Evolutionary conservation across 2,797 vertebrate species (phyloP), one percentile per base, ranked within the genome.

Genomic region (Nyctibius grandis): DNA sequence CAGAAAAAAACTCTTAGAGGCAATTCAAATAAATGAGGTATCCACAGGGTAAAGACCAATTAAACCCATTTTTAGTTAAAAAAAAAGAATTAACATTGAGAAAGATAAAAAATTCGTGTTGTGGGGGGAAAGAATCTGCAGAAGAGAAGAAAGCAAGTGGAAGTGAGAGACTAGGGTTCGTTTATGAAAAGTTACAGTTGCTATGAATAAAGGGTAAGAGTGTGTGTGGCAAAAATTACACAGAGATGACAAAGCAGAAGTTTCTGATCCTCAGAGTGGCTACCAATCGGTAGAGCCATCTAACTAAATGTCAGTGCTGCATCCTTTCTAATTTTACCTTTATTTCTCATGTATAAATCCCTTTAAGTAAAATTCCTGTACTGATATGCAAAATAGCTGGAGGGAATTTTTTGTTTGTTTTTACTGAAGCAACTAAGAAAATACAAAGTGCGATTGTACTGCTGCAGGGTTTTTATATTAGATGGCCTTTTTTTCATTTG

Each of bases 61-160:
- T 60, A 48, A 88, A 91, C 25, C 6, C 2, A 31, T 4, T 70
- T 82, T 34, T 44, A 51, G 7, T 21, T 44, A 36, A 4, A 70
- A 18, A 42, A 83, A 68, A 82, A 76, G 2, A 53, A 34, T 6
- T 22, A 61, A 36, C 5, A 44, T 7, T 53, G 15, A 61, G 11
- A 73, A 79, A 54, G 6, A 53, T 17, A 0, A 64, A 75, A 40
- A n/a, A 53, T 9, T 6, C 13, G 8, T 11, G 22, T 4, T 0
- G 1, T 2, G 5, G 4, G 8, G 3, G 26, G 21, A 54, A 0
- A 9, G 3, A 47, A 10, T 45, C 36, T 85, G 25, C 21, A 57
- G 25, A 72, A 44, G 5, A 40, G 8, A 60, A 4, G 11, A 28
- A 76, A 85, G 5, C 4, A 36, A 60, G 3, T 28, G 20, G 28